phyloP scores from a whole-genome alignment of 92 coral and sea anemone species.

The Phenganax marumi region DNA sequence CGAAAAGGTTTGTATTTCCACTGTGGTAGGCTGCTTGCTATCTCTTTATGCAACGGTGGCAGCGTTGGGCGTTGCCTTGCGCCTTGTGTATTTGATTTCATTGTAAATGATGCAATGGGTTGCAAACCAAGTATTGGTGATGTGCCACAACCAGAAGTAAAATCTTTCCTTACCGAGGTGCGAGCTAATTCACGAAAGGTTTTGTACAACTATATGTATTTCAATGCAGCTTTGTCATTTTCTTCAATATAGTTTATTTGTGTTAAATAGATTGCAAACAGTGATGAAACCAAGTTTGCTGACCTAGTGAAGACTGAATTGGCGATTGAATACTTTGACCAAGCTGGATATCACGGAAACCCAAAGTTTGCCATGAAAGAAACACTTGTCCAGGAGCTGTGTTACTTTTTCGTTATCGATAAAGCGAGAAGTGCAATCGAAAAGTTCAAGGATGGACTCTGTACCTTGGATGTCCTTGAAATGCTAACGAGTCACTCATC shows the following conservation, averaged over 20 bases:
- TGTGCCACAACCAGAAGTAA: not conserved
- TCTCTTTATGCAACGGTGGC: slow-evolving; percentile 30
- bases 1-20: too few species aligned
- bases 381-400: not conserved
- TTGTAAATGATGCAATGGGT: not conserved
- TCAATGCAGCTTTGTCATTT: not conserved
- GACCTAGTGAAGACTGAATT: not conserved
- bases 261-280: not conserved
- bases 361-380: slow-evolving; percentile 4
- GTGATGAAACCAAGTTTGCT: slow-evolving; percentile 9
- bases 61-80: slow-evolving; percentile 31
- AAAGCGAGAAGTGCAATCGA: slow-evolving; percentile 11
- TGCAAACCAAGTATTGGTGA: slow-evolving; percentile 19
- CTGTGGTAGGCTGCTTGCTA: not conserved
- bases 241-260: not conserved
- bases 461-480: slow-evolving; percentile 9
- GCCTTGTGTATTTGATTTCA: slow-evolving; percentile 23
- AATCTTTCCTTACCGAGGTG: not conserved
- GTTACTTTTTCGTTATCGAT: slow-evolving; percentile 20
- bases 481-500: not conserved
- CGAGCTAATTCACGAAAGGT: too few species aligned
- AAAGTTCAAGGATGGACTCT: slow-evolving; percentile 15
- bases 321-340: slow-evolving; percentile 9
- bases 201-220: not conserved
- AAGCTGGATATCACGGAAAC: slow-evolving; percentile 28